phyloP scores from a whole-genome alignment of 1,140 invertebrate genomes.

The Vollenhovia emeryi region DNA sequence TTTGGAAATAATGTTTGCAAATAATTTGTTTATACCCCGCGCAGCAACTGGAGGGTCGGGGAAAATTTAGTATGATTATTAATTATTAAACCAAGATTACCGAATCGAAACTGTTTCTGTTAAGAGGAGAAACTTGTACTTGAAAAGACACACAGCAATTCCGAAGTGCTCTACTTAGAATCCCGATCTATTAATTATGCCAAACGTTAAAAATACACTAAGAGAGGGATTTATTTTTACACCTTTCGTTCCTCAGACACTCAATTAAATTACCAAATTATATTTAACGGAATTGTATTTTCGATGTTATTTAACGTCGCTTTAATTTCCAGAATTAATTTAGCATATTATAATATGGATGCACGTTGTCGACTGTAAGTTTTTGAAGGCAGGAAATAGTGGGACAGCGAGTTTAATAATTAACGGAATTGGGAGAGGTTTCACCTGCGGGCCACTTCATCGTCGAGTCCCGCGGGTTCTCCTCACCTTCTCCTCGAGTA shows the following conservation, averaged over 20 bases:
- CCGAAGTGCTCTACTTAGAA: neutral
- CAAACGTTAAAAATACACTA: neutral
- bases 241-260: neutral
- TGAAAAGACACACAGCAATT: neutral
- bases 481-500: slow-evolving; percentile 51
- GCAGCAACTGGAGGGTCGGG: no score
- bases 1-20: no score
- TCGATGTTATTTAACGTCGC: neutral
- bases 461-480: slow-evolving; percentile 43
- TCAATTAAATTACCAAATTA: neutral
- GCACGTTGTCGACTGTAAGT: slow-evolving; percentile 32
- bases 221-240: neutral
- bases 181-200: neutral
- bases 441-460: slow-evolving; percentile 60
- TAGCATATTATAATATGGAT: neutral
- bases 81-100: neutral
- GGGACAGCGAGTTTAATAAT: slow-evolving; percentile 49
- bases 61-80: neutral
- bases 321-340: slow-evolving; percentile 14
- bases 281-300: neutral
- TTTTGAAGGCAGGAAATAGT: slow-evolving; percentile 20
- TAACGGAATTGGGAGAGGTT: slow-evolving; percentile 54
- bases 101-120: neutral
- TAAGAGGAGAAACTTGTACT: neutral
- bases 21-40: no score